phyloP scores from a whole-genome alignment of 1,140 invertebrate genomes.

The Temnothorax curvispinosus region DNA sequence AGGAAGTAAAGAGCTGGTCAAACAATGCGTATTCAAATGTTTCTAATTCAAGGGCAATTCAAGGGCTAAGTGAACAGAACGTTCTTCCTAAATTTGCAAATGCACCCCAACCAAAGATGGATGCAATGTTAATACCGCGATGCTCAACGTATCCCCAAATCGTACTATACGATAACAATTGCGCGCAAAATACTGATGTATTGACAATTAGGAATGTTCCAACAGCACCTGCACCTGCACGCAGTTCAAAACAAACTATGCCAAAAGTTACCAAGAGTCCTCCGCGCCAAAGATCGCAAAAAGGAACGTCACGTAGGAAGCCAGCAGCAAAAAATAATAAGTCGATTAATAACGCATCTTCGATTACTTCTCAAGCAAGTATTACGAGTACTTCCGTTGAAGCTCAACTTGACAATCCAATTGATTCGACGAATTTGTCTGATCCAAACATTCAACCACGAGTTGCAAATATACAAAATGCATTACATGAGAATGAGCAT shows the following conservation, averaged over 20 bases:
- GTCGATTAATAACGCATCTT: neutral
- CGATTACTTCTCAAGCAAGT: neutral
- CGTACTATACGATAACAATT: too few species aligned
- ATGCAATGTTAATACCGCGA: neutral
- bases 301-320: conserved; percentile 17
- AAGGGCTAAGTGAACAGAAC: neutral
- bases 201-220: neutral
- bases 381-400: neutral
- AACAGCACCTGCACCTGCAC: neutral
- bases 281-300: conserved; percentile 15
- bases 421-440: neutral
- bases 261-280: neutral
- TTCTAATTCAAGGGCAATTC: neutral
- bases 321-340: neutral
- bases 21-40: neutral
- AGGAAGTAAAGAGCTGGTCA: conserved; percentile 56
- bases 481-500: neutral
- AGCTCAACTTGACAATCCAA: neutral
- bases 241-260: neutral
- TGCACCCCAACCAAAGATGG: neutral
- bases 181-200: neutral
- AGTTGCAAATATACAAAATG: neutral
- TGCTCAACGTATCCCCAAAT: neutral
- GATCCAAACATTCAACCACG: neutral
- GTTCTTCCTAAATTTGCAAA: too few species aligned